These are phyloP conservation scores for Rhinoraja longicauda DNA, from an alignment of 2,797 vertebrate genomes.

Conservation along the genomic window DNA sequence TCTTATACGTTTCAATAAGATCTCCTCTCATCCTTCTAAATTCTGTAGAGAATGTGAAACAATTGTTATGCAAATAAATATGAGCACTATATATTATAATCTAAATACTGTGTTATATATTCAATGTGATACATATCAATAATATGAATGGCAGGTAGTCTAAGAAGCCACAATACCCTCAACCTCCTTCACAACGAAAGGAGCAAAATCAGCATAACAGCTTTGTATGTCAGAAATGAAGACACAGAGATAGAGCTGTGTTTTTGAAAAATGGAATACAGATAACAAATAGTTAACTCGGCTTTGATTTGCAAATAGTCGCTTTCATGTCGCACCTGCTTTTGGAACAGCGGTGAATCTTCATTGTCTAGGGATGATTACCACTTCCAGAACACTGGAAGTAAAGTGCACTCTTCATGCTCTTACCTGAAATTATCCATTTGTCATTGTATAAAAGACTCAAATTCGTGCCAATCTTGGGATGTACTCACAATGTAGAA, in stretches of 20 bases:
- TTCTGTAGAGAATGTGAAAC: background rate
- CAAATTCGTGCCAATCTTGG: conserved; percentile 5
- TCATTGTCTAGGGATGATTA: conserved; percentile 31
- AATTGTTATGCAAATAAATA: background rate
- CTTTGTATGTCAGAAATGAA: background rate
- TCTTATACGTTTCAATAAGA: too few species aligned
- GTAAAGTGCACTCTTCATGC: background rate
- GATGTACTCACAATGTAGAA: background rate
- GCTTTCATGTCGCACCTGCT: conserved; percentile 1
- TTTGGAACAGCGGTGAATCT: conserved; percentile 21
- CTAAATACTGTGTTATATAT: background rate
- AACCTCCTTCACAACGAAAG: background rate
- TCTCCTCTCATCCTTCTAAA: too few species aligned
- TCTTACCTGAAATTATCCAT: conserved; percentile 5
- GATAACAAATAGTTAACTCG: background rate
- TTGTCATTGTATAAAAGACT: conserved; percentile 28
- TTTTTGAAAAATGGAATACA: background rate
- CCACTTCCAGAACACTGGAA: conserved; percentile 30
- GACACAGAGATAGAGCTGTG: background rate
- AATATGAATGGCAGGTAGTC: background rate
- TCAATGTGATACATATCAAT: background rate
- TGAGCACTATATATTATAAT: background rate
- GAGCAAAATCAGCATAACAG: background rate
- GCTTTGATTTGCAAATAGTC: background rate
- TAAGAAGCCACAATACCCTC: background rate